Conservation (phyloP, 1,140 invertebrate species). For the Linepithema humile region DNA sequence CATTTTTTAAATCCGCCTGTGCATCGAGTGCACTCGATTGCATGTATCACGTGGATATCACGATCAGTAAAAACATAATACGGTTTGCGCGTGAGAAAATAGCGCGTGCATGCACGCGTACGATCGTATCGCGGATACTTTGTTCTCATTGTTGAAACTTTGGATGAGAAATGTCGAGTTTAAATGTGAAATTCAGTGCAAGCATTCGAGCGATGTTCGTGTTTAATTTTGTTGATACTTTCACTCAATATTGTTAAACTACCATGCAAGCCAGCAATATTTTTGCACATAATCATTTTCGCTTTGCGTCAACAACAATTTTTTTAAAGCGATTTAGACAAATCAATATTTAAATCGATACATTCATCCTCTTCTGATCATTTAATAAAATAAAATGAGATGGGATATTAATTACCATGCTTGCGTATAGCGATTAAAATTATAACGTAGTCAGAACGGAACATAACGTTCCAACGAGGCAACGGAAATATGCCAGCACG, state of each 20-base stretch:
- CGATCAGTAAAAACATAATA: not conserved
- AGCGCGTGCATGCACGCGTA: too few species aligned
- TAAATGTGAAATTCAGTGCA: not conserved
- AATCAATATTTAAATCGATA: not conserved
- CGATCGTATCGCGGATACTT: not conserved
- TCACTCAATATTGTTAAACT: not conserved
- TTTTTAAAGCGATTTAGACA: not conserved
- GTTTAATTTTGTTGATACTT: not conserved
- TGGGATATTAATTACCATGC: not conserved
- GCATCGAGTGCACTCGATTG: not conserved
- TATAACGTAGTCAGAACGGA: slow-evolving; percentile 49
- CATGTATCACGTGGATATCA: not conserved
- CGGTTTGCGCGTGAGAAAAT: not conserved
- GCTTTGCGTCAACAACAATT: not conserved
- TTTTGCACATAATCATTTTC: not conserved
- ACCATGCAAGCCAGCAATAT: not conserved
- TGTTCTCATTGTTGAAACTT: not conserved
- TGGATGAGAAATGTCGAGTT: not conserved
- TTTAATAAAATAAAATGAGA: not conserved
- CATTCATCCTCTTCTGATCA: too few species aligned
- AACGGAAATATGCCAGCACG: slow-evolving; percentile 21
- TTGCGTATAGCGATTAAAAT: slow-evolving; percentile 26
- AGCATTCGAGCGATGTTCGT: not conserved
- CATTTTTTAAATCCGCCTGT: slow-evolving; percentile 6
- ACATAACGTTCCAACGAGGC: slow-evolving; percentile 21